These are phyloP conservation scores for Scolopax mira DNA, from an alignment of 2,113 vertebrate genomes.

Conservation along the genomic window DNA sequence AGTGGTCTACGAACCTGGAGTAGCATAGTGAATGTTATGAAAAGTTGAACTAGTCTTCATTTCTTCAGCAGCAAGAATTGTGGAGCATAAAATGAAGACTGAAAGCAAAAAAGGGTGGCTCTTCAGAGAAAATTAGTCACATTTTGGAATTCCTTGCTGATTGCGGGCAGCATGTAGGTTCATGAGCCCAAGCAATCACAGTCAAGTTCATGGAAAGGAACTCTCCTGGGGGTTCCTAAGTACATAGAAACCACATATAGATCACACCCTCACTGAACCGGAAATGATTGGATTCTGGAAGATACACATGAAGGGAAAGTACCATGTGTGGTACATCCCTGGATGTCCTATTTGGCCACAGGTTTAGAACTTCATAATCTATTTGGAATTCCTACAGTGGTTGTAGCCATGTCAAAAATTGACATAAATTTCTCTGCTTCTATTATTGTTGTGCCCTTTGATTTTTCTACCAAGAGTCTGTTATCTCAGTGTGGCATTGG, in stretches of 20 bases:
- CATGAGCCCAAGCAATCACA: neutral
- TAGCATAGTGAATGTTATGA: neutral
- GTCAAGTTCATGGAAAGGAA: neutral
- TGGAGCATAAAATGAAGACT: neutral
- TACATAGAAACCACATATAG: neutral
- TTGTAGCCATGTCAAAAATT: neutral
- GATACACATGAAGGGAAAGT: neutral
- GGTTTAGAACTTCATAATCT: neutral
- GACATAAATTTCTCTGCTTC: neutral
- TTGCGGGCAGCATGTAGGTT: neutral
- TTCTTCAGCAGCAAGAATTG: neutral
- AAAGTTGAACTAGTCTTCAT: neutral
- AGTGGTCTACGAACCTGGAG: neutral
- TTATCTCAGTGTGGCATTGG: neutral
- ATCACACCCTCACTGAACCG: neutral
- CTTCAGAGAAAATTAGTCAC: neutral
- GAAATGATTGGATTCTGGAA: neutral
- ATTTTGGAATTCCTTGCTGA: neutral
- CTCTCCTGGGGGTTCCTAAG: neutral
- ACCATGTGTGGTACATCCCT: neutral
- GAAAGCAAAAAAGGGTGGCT: neutral
- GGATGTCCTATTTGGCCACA: neutral
- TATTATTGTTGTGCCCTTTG: neutral
- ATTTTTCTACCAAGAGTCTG: neutral
- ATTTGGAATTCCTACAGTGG: neutral